Base-by-base conservation (phyloP, 2,888 invertebrate species). In the Pammene fasciana region DNA sequence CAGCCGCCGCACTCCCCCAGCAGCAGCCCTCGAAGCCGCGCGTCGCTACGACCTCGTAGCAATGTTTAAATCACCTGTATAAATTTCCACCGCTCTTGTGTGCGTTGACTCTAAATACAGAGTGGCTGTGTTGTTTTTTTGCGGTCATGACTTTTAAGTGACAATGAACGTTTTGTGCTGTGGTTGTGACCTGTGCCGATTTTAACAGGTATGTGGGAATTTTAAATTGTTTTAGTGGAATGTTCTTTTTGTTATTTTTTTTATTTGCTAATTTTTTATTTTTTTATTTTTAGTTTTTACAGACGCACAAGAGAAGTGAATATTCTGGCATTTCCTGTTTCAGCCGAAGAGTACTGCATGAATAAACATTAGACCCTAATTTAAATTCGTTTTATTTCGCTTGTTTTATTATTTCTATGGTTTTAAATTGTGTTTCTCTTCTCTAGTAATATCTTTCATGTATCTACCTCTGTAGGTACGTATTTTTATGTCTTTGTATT, bases 131-230 rank as follows among this genome's bases (percentile, higher is more conserved):
- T 56, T 68, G 71, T 75, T 75, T 54, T 26, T 74, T 71, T 72
- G 78, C 77, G 78, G 84, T 81, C 82, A 82, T 83, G 82, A 85
- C 81, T 79, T 75, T 78, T 54, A 66, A 77, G 79, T 84, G 79
- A 81, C 72, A 75, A 81, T 84, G 81, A 81, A 76, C 77, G 72
- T 74, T 76, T 74, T 75, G 81, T 78, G 82, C 78, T 72, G 78
- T 75, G 76, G 70, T 75, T 68, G 79, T 78, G 78, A 67, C 67
- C 72, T 72, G 81, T 79, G 79, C 77, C 76, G 74, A 75, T 74
- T 76, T 75, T 83, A 76, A 81, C 80, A 89, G 90, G 90, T 90
- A 81, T 79, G 88, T 78, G 74, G 75, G 8, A 38, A 48, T 26
- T 54, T 41, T 7, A n/a, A 43, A 46, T n/a, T 57, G 18, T 13